Base-by-base conservation (phyloP, 2,888 invertebrate genomes). In the Odiellus spinosus region DNA sequence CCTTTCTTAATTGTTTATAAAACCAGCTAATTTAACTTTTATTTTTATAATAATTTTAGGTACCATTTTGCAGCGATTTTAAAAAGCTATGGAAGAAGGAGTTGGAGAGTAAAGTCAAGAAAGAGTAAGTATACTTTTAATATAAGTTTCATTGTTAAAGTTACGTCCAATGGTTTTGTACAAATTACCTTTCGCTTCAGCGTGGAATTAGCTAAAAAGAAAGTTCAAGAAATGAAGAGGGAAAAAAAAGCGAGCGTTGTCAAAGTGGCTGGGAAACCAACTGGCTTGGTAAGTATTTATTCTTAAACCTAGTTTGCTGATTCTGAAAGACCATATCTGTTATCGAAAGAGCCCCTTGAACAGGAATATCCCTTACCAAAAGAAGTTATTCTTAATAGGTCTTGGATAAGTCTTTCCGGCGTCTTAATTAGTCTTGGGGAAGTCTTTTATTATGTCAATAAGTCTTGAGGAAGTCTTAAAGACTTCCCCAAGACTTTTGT, bases 81-180 rank as follows among this genome's bases (percentile, higher is more conserved):
- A 91, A 90, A 68, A 87, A 87, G 63, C 82, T 90, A 58, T 95
- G 84, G 80, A 90, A 90, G 61, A 86, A 84, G 61, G 91, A 93
- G 65, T 80, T 88, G 57, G 81, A 84, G 57, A 73, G 76, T 57
- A 74, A 87, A 42, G 75, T 81, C 52, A 85, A 86, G 68, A 46
- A 46, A 43, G 53, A 53, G 53, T 53, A 43, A 46, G 39, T 15
- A 38, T 38, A 10, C 15, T 38, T 38, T 12, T 17, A 14, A 12
- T 38, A 10, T 11, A 8, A 38, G 15, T n/a, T 38, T 38, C 10
- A 12, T 17, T 18, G 15, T 38, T 15, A 15, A 38, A 36, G 8
- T 2, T 10, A 18, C 15, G 38, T 38, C 10, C 17, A 38, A 10
- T 8, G 18, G n/a, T 17, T 3, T n/a, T 35, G 12, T 35, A 35